Evolutionary conservation across 2,888 invertebrate species (phyloP), one percentile per base, ranked within the genome.

Genomic region (Phania funesta): DNA sequence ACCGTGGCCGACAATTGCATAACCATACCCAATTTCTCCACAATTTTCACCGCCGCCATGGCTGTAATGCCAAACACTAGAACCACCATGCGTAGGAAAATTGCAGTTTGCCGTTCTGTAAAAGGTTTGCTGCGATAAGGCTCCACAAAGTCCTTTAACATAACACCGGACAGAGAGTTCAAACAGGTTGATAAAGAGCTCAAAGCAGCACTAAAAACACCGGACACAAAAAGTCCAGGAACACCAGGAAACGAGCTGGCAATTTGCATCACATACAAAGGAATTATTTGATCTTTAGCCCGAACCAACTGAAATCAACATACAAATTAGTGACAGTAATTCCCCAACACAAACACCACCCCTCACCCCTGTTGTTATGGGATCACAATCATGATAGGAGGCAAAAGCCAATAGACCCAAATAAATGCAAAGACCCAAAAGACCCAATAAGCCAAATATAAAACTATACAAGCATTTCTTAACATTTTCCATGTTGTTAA

Each of bases 141-240:
- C 85, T 95, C 95, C 86, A 95, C 93, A 87, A 96, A 93, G 88
- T 96, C 95, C 90, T 95, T 95, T 41, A 95, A 92, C 48, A 95
- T 93, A 0, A 96, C 95, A 0, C 95, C 95, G 2, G 95, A 93
- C 93, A 96, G 93, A 0, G 95, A 95, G 86, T 96, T 96, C 4
- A 96, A 90, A 0, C 95, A 95, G 24, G 96, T 96, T 0, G 95
- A 96, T 89, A 96, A 92, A 0, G 95, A 95, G 89, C 95, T 95
- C 18, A 98, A 91, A 6, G 97, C 96, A 11, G 97, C 97, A 90
- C 97, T 97, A 87, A 97, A 97, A 58, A 97, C 94, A 4, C 97
- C 97, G 22, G 97, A 96, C 0, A 97, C 94, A 87, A 97, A 97
- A 0, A 98, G 92, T 18, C 97, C 97, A 0, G 97, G 94, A 32